phyloP scores from a whole-genome alignment of 92 coral and sea anemone species.

The Epizoanthus fatuus region DNA sequence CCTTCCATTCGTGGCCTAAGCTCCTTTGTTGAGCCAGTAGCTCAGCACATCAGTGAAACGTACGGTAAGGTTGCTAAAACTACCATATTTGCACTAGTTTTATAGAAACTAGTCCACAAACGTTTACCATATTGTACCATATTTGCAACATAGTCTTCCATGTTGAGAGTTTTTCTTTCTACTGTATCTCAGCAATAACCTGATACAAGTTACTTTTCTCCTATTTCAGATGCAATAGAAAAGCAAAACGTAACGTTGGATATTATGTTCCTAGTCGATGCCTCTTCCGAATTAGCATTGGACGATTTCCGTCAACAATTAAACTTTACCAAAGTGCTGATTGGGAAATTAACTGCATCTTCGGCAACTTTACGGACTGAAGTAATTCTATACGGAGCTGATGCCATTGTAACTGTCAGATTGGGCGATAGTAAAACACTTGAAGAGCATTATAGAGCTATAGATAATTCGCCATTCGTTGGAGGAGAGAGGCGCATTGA shows the following conservation, averaged over 20 bases:
- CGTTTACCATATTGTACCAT: too few relatives aligned
- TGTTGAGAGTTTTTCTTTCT: too few relatives aligned
- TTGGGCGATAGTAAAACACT: slow-evolving; percentile 26
- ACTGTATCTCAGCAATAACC: too few relatives aligned
- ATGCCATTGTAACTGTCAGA: slow-evolving; percentile 42
- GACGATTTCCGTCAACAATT: slow-evolving; percentile 42
- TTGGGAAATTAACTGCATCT: slow-evolving; percentile 14
- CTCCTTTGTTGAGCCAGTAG: not conserved
- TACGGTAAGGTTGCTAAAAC: slow-evolving; percentile 7
- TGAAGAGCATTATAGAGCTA: not conserved
- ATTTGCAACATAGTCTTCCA: too few relatives aligned
- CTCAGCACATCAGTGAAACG: not conserved
- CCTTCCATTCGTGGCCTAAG: not conserved
- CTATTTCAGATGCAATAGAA: not conserved
- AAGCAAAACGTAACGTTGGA: slow-evolving; percentile 4
- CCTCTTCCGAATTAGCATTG: slow-evolving; percentile 36
- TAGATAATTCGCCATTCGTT: slow-evolving; percentile 41
- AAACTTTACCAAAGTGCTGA: slow-evolving; percentile 24
- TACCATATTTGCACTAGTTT: too few relatives aligned
- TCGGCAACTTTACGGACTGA: slow-evolving; percentile 29
- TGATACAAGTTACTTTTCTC: not conserved
- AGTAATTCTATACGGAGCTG: slow-evolving; percentile 54
- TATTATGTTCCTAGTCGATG: slow-evolving; percentile 52
- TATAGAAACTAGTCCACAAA: too few relatives aligned
- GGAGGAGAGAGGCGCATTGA: slow-evolving; percentile 64